phyloP scores from a whole-genome alignment of 2,797 vertebrate genomes.

The Pangasius sanitwongsei region DNA sequence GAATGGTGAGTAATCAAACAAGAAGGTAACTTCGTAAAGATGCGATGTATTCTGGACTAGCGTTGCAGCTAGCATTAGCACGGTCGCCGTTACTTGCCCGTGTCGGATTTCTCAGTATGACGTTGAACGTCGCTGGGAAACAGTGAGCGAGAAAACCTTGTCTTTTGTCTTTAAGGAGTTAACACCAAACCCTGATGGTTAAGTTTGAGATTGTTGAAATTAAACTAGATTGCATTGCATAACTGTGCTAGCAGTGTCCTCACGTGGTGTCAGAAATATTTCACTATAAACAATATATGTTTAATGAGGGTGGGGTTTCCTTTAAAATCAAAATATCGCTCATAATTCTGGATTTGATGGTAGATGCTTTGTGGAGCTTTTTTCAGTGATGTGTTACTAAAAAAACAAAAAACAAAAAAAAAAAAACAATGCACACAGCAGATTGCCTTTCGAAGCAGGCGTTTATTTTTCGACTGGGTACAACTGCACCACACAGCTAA shows the following conservation, averaged over 20 bases:
- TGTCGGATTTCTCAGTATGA: neutral
- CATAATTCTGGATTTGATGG: neutral
- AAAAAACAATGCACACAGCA: neutral
- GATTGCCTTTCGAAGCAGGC: conserved; percentile 75
- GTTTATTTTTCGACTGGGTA: conserved; percentile 80
- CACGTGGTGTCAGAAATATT: neutral
- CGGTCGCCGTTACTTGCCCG: too few relatives aligned
- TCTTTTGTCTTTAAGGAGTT: too few relatives aligned
- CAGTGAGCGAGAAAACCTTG: neutral
- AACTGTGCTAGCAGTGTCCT: neutral
- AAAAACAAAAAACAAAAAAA: too few relatives aligned
- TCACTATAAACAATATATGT: neutral
- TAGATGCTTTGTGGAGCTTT: neutral
- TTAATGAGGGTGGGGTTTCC: neutral
- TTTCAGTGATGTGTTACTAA: neutral
- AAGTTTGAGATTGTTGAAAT: neutral
- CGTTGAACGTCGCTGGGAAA: neutral
- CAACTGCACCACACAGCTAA: conserved; percentile 75
- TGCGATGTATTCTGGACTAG: neutral
- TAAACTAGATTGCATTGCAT: neutral
- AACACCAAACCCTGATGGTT: neutral
- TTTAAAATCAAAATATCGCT: neutral
- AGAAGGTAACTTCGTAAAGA: neutral
- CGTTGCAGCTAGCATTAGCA: too few relatives aligned
- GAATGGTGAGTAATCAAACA: neutral